Base-by-base conservation (phyloP, 2,113 vertebrate genomes). In the Nerophis ophidion region DNA sequence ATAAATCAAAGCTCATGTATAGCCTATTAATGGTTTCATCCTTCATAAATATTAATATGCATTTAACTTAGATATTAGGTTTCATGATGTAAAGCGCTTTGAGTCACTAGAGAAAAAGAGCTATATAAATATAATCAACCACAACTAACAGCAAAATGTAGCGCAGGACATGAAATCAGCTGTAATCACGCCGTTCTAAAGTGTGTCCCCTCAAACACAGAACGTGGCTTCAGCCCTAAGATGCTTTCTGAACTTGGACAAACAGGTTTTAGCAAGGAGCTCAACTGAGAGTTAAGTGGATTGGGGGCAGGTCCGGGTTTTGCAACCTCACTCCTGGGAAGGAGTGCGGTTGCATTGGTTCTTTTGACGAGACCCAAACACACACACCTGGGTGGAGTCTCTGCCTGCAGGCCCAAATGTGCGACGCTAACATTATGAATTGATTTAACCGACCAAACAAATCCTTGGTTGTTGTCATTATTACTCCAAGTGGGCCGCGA, bases 211-310 rank as follows among this genome's bases (percentile, higher is more conserved):
- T 7, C 33, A 49, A 16, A 68, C 16, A 59, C 48, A 36, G 33
- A 11, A 15, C 26, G 44, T 64, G 38, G 71, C 65, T 50, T 72
- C 36, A 70, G 55, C 57, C 50, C 36, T 1, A 16, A 3, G 13
- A 10, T 10, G 34, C 56, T 54, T 40, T 50, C 15, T 66, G 61
- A 74, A 70, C 51, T 34, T 9, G 33, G 58, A 9, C 47, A 50
- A 57, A 71, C 34, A n/a, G 54, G 53, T 19, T 56, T 56, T 42
- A 19, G 38, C 38, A 19, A 56, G 42, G 36, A 57, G 57, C 26
- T 57, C 62, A 55, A 9, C 38, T 45, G 9, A 19, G 46, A 7
- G 40, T 45, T 60, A 0, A 19, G 50, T 26, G 7, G 38, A 55
- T 48, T 44, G 40, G 12, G n/a, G 35, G n/a, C 35, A 19, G 6